These are phyloP conservation scores for Aplysina aerophoba DNA, from an alignment of 37 sponge, comb jelly and placozoan genomes.

Conservation along the genomic window DNA sequence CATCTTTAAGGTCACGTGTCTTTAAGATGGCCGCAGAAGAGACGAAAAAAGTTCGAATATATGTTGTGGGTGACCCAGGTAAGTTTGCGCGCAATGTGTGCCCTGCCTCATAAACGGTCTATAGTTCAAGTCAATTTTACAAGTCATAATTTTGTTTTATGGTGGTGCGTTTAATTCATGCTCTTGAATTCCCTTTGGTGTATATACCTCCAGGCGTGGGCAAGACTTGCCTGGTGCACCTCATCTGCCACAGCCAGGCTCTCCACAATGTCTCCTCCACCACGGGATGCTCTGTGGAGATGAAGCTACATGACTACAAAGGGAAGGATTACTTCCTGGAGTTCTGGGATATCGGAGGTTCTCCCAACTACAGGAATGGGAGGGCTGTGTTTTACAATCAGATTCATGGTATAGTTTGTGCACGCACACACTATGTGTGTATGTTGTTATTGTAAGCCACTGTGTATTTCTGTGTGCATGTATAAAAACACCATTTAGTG, in stretches of 20 bases:
- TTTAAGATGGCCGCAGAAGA: slow-evolving; percentile 59
- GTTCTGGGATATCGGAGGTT: slow-evolving; percentile 97
- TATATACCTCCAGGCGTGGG: slow-evolving; percentile 80
- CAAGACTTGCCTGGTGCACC: slow-evolving; percentile 89
- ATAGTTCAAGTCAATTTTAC: too few species aligned
- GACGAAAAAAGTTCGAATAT: slow-evolving; percentile 79
- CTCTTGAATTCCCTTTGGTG: too few species aligned
- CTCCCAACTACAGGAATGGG: slow-evolving; percentile 75
- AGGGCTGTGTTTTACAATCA: slow-evolving; percentile 82
- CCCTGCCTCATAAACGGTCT: too few species aligned
- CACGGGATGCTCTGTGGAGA: slow-evolving; percentile 90
- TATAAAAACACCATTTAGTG: neutral
- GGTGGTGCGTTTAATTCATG: too few species aligned
- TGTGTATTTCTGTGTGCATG: neutral
- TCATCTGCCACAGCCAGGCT: slow-evolving; percentile 74
- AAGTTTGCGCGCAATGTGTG: too few species aligned
- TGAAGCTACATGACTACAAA: slow-evolving; percentile 66
- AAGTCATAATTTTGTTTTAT: too few species aligned
- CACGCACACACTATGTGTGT: too few species aligned
- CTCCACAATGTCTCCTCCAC: slow-evolving; percentile 75
- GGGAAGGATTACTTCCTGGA: slow-evolving; percentile 79
- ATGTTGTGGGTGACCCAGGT: slow-evolving; percentile 94
- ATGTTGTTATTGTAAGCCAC: neutral
- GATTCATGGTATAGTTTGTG: slow-evolving; percentile 63
- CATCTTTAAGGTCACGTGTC: too few species aligned